Evolutionary conservation across 2,888 invertebrate species (phyloP).

Genomic region (Andrena trimmerana): DNA sequence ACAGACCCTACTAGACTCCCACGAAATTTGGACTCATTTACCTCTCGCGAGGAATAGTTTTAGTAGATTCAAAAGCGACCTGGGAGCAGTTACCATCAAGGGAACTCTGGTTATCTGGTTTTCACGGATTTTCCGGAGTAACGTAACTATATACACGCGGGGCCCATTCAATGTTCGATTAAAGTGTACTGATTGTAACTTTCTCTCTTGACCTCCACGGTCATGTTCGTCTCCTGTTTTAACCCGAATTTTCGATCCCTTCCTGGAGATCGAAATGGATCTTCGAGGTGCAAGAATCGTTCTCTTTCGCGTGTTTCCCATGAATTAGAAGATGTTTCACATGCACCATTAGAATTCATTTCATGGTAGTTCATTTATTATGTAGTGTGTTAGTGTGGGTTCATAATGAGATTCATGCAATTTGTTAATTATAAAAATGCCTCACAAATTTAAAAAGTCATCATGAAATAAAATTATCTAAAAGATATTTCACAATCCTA

Average conservation of each 20-base stretch:
- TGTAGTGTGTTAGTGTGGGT: no score
- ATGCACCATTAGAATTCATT: not conserved
- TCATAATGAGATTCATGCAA: not conserved
- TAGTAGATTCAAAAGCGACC: conserved; percentile 16
- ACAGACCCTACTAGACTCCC: conserved; percentile 15
- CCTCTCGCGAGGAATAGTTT: conserved; percentile 18
- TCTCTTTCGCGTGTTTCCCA: not conserved
- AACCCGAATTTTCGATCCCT: conserved; percentile 17
- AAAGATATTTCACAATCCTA: no score
- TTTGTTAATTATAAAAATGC: not conserved
- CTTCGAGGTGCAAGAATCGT: not conserved
- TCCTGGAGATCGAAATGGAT: not conserved
- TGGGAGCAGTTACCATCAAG: conserved; percentile 10
- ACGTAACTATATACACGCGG: conserved; percentile 1
- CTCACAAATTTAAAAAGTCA: no score
- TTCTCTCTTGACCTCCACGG: conserved; percentile 32
- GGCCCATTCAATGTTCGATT: not conserved
- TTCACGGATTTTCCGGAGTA: conserved; percentile 45
- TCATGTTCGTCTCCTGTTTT: conserved; percentile 22
- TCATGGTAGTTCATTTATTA: not conserved
- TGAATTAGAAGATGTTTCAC: not conserved
- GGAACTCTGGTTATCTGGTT: conserved; percentile 32
- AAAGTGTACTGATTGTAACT: conserved; percentile 6
- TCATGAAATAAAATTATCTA: no score
- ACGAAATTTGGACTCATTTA: conserved; percentile 34